A percentile compares a stretch with the other conserved stretches of the same genome.
phyloP scores from a whole-genome alignment of 2,888 invertebrate genomes.

The Pseudococcus viburni region DNA sequence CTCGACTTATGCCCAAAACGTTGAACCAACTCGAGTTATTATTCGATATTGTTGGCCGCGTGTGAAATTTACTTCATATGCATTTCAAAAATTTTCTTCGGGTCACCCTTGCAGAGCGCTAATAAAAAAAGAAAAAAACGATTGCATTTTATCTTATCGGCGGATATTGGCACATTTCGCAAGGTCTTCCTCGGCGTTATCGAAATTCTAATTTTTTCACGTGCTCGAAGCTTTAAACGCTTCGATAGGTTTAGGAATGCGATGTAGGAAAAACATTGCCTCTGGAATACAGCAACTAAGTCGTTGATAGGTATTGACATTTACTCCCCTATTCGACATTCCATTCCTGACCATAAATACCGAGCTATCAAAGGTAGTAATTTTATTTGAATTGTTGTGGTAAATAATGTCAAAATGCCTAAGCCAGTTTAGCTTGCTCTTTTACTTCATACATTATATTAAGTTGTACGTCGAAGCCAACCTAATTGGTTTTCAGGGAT shows the following conservation, averaged over 20 bases:
- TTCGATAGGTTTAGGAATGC: background rate
- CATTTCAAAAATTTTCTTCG: background rate
- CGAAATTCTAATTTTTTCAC: conserved; percentile 6
- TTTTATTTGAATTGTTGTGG: conserved; percentile 23
- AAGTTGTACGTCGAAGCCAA: too few species aligned
- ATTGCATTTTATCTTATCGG: conserved; percentile 30
- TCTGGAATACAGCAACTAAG: background rate
- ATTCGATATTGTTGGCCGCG: background rate
- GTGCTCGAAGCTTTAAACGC: background rate
- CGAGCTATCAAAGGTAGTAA: conserved; percentile 2
- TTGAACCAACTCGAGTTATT: background rate
- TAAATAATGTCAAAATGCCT: conserved; percentile 21
- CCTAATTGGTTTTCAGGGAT: too few species aligned
- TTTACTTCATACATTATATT: too few species aligned
- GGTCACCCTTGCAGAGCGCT: background rate
- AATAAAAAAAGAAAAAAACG: background rate
- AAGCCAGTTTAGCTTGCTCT: too few species aligned
- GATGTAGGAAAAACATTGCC: background rate
- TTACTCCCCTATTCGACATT: background rate
- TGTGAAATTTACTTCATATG: background rate
- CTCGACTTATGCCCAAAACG: background rate
- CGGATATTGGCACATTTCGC: background rate
- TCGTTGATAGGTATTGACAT: conserved; percentile 34
- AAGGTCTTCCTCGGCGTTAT: background rate
- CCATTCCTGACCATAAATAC: conserved; percentile 18